Evolutionary conservation across 2,797 vertebrate genomes (phyloP), one percentile per base, ranked within the genome.

Genomic region (Halcyon badia): DNA sequence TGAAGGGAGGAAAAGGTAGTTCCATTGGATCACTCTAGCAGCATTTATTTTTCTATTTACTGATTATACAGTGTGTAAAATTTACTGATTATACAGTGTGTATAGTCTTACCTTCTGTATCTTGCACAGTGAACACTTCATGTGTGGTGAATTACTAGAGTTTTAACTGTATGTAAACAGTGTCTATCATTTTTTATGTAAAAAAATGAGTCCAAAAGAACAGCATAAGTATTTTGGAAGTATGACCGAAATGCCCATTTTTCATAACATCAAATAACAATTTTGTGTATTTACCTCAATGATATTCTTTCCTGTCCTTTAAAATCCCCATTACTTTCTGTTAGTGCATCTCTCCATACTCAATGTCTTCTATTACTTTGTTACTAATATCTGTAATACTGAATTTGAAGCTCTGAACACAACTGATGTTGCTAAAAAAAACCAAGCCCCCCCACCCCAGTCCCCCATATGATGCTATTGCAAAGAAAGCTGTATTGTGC

Each of bases 161-260:
- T 61, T 83, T 71, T 71, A 60, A 37, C 14, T 30, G 2, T 26
- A 26, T 4, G 3, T 44, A 30, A 75, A 79, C 33, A 71, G 4
- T 4, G 0, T 30, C 5, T 64, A 14, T 57, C 21, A 16, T 12
- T 46, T 26, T 77, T 79, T 24, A 49, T 54, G 13, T 35, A 51
- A 51, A 80, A 1, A 9, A 65, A 26, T 70, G 42, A 78, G 14
- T 49, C 4, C 9, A 57, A 58, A 88, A 48, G 6, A 75, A 44
- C 1, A 33, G 8, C 4, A 9, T 17, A 37, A 5, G 3, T 6
- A 61, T 48, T 82, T 80, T 75, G 10, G 9, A 81, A 54, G 26
- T 25, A n/a, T 1, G 1, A 28, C 4, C 3, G 48, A 77, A 81
- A 65, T 12, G 12, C 0, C 1, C 70, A 10, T n/a, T 3, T 7